Evolutionary conservation across 35 echinoderm and acorn worm species (phyloP), one percentile per base, ranked within the genome.

Genomic region (Amphiura filiformis): DNA sequence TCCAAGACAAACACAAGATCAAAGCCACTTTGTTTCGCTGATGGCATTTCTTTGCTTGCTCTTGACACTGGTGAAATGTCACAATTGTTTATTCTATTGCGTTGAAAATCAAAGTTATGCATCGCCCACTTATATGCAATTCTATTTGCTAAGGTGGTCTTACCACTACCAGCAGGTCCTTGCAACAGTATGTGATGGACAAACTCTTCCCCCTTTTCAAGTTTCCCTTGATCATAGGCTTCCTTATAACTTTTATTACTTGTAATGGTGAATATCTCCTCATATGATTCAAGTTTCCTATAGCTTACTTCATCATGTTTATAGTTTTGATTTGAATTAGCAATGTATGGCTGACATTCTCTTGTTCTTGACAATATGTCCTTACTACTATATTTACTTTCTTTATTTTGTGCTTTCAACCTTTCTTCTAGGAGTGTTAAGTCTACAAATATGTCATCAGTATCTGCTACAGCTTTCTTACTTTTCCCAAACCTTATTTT

Each of bases 61-160:
- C n/a, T n/a, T n/a, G n/a, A n/a, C n/a, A n/a, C n/a, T n/a, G n/a
- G n/a, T n/a, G n/a, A n/a, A n/a, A n/a, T n/a, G n/a, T n/a, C n/a
- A n/a, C n/a, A n/a, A n/a, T n/a, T n/a, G n/a, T n/a, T n/a, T n/a
- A n/a, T n/a, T n/a, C n/a, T n/a, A n/a, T n/a, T n/a, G n/a, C n/a
- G n/a, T n/a, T n/a, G n/a, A n/a, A n/a, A n/a, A n/a, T n/a, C n/a
- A n/a, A 23, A 0, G 14, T 84, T 33, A 36, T 64, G 9, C 13
- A 20, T 23, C 26, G 56, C 82, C 82, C 82, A 84, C 56, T 36
- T 34, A 65, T 65, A 84, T 33, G 56, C 82, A 84, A 84, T 65
- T 61, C 36, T 84, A 32, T 33, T 36, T 37, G 65, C 18, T 12
- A 84, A 61, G 14, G 82, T 84, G 7, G 82, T 61, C 65, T 84